Percentiles rank a stretch among this genome's conserved stretches.
These are phyloP conservation scores for Drosophila merina DNA, from an alignment of 2,888 invertebrate species.

Conservation along the genomic window DNA sequence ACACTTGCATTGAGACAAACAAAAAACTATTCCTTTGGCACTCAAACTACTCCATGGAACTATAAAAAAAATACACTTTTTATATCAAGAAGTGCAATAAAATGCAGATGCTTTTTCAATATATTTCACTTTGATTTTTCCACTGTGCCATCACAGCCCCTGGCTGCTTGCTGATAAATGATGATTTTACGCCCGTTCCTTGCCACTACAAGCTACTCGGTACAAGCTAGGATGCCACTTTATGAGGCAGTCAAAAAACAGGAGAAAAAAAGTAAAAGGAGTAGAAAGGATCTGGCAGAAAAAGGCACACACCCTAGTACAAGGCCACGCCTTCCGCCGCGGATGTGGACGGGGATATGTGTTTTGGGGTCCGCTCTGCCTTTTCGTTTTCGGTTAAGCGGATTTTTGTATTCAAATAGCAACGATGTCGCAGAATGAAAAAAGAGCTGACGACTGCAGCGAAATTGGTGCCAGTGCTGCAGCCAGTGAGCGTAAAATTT, in stretches of 20 bases:
- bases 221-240: conserved; percentile 65
- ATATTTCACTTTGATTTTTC: background rate
- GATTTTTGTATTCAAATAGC: conserved; percentile 70
- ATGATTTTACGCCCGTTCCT: conserved; percentile 65
- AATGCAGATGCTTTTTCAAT: background rate
- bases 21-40: background rate
- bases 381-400: conserved; percentile 62
- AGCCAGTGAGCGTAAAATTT: conserved; percentile 33
- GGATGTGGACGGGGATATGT: conserved; percentile 48
- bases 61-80: background rate
- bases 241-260: conserved; percentile 55
- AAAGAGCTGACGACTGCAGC: conserved; percentile 67
- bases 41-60: background rate
- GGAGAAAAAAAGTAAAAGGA: background rate
- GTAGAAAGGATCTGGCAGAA: background rate
- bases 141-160: conserved; percentile 17
- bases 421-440: conserved; percentile 30
- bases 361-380: conserved; percentile 31
- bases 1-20: background rate
- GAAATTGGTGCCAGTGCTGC: conserved; percentile 43
- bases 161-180: conserved; percentile 63
- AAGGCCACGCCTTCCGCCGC: conserved; percentile 31
- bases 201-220: conserved; percentile 38
- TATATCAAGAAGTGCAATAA: background rate
- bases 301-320: conserved; percentile 14